Evolutionary conservation across 2,113 vertebrate species (phyloP).

Genomic region (Urocynchramus pylzowi): DNA sequence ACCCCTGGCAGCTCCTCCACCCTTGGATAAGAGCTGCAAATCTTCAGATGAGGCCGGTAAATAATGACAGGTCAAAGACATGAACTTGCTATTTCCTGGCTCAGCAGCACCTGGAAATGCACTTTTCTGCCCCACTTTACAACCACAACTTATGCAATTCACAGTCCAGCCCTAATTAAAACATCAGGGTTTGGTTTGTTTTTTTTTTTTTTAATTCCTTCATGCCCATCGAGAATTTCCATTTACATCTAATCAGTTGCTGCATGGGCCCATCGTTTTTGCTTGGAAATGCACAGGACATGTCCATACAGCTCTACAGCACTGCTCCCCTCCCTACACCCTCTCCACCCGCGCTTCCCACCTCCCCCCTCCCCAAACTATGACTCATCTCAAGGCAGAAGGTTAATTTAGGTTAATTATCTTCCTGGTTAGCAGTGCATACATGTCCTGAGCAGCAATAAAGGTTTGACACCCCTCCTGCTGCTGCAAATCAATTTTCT

Average conservation of each 20-base stretch:
- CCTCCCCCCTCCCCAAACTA: slow-evolving; percentile 23
- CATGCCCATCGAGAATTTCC: neutral
- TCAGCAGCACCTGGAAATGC: neutral
- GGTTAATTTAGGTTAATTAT: slow-evolving; percentile 75
- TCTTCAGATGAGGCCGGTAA: neutral
- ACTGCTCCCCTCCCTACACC: slow-evolving; percentile 37
- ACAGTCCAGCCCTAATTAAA: neutral
- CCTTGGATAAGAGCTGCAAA: neutral
- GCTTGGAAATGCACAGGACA: slow-evolving; percentile 9
- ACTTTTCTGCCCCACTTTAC: neutral
- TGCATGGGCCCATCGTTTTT: neutral
- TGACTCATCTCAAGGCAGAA: slow-evolving; percentile 67
- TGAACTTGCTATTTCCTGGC: neutral
- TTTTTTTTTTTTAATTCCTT: neutral
- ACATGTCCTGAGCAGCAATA: slow-evolving; percentile 65
- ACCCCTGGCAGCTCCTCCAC: neutral
- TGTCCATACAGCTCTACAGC: slow-evolving; percentile 33
- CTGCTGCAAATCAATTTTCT: slow-evolving; percentile 72
- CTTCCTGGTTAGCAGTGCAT: slow-evolving; percentile 68
- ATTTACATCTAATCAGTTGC: slow-evolving; percentile 13
- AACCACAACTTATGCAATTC: neutral
- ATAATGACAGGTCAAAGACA: neutral
- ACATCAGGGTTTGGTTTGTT: neutral
- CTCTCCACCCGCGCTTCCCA: slow-evolving; percentile 39
- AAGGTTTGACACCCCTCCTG: slow-evolving; percentile 63